These are phyloP conservation scores for Phymorhynchus buccinoides DNA, from an alignment of 1,140 invertebrate genomes.

Conservation along the genomic window DNA sequence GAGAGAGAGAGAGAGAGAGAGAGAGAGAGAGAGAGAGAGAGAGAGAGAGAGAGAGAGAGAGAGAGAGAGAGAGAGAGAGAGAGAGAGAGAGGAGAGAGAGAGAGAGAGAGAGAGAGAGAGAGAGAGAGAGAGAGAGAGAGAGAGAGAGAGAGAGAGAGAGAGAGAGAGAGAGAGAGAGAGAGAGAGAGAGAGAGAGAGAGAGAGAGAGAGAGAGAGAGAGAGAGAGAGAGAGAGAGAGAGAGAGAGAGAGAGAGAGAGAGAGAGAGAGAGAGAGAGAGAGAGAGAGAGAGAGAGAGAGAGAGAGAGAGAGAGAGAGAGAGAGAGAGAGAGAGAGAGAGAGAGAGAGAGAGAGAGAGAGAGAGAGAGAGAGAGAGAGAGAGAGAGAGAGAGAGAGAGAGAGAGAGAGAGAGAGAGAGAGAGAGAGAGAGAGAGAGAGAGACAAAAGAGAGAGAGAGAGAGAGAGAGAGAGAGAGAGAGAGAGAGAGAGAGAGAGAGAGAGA, in stretches of 20 bases:
- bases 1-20: neutral
- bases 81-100: neutral
- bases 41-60: slow-evolving; percentile 1
- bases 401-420: too few relatives aligned
- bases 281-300: too few relatives aligned
- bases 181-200: neutral
- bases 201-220: neutral
- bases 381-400: too few relatives aligned
- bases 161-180: neutral
- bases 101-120: neutral
- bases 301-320: too few relatives aligned
- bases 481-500: neutral
- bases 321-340: neutral
- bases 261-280: neutral
- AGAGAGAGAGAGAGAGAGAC: too few relatives aligned
- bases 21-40: neutral
- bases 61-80: neutral
- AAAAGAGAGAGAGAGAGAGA: neutral
- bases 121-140: neutral
- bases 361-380: neutral
- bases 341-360: neutral
- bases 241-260: neutral
- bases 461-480: neutral
- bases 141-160: neutral
- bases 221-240: neutral